Evolutionary conservation across 2,888 invertebrate genomes (phyloP), one percentile per base, ranked within the genome.

Genomic region (Hyles lineata): DNA sequence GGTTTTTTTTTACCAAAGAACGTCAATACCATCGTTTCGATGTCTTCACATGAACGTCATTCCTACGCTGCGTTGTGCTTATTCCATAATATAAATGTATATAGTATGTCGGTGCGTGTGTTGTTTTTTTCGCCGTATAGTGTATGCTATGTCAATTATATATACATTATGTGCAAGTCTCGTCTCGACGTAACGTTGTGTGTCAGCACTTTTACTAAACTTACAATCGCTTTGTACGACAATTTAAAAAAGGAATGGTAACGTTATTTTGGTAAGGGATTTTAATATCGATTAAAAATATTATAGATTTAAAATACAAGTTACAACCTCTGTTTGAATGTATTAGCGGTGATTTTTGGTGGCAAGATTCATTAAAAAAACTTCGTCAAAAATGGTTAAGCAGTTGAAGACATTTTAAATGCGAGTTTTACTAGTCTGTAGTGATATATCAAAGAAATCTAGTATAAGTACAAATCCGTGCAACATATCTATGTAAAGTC

Each of bases 61-160:
- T 90, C 90, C 89, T 91, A 90, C 80, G 79, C 78, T 77, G 88
- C 82, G 89, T 89, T 91, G 90, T 91, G 91, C 90, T 90, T 86
- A n/a, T 83, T 85, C 83, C 81, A 79, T 77, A 70, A 70, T 79
- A 79, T 77, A 76, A 79, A 29, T 70, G 29, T 70, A n/a, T 55
- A 70, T 55, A 25, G 55, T 70, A 58, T 58, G 52, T 43, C 11
- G 43, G 43, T 55, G 25, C 55, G 32, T 52, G 70, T 58, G 29
- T 35, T n/a, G 19, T 67, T 67, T 23, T 50, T 50, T 67, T 50
- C 67, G 67, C 43, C 23, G 50, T 67, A 67, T 50, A 67, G 67
- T 67, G 67, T 67, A 23, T 67, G 67, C 67, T 50, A 67, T 21
- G 67, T 67, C 72, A 67, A 67, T 67, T 67, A 67, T 50, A 63